Base-by-base conservation (phyloP, 1,140 invertebrate genomes). In the Cotesia chilonis region DNA sequence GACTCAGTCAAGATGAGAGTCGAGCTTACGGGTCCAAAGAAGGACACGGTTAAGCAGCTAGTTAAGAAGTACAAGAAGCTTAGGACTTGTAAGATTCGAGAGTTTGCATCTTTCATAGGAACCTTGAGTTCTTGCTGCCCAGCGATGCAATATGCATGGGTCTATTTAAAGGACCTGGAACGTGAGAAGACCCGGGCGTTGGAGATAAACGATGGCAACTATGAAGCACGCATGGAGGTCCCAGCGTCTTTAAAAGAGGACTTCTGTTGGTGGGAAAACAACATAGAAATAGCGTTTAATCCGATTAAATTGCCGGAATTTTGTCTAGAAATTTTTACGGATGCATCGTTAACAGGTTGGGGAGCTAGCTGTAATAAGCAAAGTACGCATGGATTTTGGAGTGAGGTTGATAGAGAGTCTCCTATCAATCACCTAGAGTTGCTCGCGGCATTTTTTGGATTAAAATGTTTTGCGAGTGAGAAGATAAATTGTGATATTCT, bases 351-450 rank as follows among this genome's bases (percentile, higher is more conserved):
- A 7, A 71, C 77, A 7, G 79, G 77, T n/a, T 80, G 79, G 77
- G 77, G 74, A n/a, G 41, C 52, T 20, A 51, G 12, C 41, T 77
- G 72, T 66, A 64, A 76, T 41, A 69, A 61, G 9, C 38, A 76
- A 68, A 52, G 47, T 12, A 52, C 69, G 41, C 52, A 72, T 71
- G 77, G 78, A 4, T 74, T 71, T 52, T 80, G 77, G 77, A 57
- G 28, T 12, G 4, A 51, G 14, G 12, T 35, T 12, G 76, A 79
- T 61, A 59, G 52, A 38, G 14, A 67, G n/a, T 17, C 71, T 9
- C 80, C 80, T 54, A 81, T 81, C n/a, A 81, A 79, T 77, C 73
- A 41, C 66, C 57, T 76, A 41, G 80, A 81, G 70, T 63, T 81
- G 10, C 17, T 66, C 51, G 78, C 79, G 38, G 77, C 72, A 0